Evolutionary conservation across 2,888 invertebrate genomes (phyloP).

Genomic region (Torymus aiolomorphi): DNA sequence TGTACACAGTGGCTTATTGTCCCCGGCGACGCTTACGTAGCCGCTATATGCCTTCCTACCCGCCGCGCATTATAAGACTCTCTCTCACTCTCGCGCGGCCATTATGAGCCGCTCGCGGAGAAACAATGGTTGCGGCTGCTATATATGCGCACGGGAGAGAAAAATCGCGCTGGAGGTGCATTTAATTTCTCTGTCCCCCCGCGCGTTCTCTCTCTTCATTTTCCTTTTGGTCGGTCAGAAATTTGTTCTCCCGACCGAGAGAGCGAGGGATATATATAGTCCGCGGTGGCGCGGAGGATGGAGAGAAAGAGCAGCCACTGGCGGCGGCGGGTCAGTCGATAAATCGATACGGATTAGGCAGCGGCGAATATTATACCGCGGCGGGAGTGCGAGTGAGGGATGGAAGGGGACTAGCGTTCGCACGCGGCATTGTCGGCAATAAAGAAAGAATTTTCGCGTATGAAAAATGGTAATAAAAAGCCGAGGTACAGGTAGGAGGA

Average conservation of each 20-base stretch:
- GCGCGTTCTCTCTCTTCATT: not conserved
- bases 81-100: no score
- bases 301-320: slow-evolving; percentile 29
- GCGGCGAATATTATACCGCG: slow-evolving; percentile 49
- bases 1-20: slow-evolving; percentile 8
- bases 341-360: slow-evolving; percentile 57
- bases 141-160: not conserved
- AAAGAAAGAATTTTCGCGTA: slow-evolving; percentile 41
- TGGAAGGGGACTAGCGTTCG: not conserved
- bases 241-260: slow-evolving; percentile 16
- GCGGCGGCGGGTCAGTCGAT: slow-evolving; percentile 49
- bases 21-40: not conserved
- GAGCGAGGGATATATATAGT: slow-evolving; percentile 2
- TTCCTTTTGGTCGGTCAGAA: slow-evolving; percentile 14
- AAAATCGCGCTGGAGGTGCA: slow-evolving; percentile 39
- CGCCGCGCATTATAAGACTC: slow-evolving; percentile 13
- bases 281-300: not conserved
- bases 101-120: not conserved
- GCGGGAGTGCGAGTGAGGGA: slow-evolving; percentile 6
- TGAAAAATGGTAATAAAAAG: slow-evolving; percentile 26
- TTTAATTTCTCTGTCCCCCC: slow-evolving; percentile 41
- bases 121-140: slow-evolving; percentile 33
- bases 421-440: slow-evolving; percentile 28
- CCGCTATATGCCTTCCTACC: not conserved
- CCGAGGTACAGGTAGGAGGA: no score